Conservation (phyloP, 2,797 vertebrate species). For the Sebastes kiyomatsui region DNA sequence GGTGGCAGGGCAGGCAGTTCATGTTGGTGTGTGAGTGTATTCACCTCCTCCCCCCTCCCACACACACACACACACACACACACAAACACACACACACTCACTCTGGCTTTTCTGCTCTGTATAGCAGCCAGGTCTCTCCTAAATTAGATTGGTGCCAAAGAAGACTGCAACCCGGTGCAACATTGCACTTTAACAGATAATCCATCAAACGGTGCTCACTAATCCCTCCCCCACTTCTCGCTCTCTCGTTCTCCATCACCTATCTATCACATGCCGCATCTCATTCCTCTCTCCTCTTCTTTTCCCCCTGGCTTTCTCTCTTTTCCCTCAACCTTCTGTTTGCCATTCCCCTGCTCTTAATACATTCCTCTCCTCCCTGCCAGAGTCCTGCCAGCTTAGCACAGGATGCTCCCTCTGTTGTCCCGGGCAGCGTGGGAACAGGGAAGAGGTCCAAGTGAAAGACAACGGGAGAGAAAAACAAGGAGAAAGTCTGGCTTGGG, state of each 20-base stretch:
- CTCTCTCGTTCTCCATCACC: constrained; percentile 7
- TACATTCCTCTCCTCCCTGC: constrained; percentile 1
- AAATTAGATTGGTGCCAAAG: constrained; percentile 73
- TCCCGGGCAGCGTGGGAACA: constrained; percentile 75
- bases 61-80: not conserved
- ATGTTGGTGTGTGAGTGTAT: constrained; percentile 29
- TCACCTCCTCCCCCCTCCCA: not conserved
- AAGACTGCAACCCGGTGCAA: constrained; percentile 69
- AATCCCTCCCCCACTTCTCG: not conserved
- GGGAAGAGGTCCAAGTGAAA: constrained; percentile 59
- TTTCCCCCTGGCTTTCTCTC: not conserved
- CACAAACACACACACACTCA: not conserved
- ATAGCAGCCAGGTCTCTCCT: constrained; percentile 53
- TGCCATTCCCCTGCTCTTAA: not conserved
- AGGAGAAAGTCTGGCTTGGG: constrained; percentile 11
- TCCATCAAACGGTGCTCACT: constrained; percentile 63
- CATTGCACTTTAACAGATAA: constrained; percentile 72
- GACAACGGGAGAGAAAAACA: not conserved
- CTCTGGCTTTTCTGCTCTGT: constrained; percentile 37
- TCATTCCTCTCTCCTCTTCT: not conserved
- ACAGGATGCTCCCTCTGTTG: constrained; percentile 33
- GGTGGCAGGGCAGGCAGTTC: constrained; percentile 32
- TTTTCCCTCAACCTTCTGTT: not conserved
- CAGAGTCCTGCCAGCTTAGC: constrained; percentile 58
- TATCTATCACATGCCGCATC: constrained; percentile 12